Conservation (phyloP, 2,888 invertebrate species). For the Athalia cordata region DNA sequence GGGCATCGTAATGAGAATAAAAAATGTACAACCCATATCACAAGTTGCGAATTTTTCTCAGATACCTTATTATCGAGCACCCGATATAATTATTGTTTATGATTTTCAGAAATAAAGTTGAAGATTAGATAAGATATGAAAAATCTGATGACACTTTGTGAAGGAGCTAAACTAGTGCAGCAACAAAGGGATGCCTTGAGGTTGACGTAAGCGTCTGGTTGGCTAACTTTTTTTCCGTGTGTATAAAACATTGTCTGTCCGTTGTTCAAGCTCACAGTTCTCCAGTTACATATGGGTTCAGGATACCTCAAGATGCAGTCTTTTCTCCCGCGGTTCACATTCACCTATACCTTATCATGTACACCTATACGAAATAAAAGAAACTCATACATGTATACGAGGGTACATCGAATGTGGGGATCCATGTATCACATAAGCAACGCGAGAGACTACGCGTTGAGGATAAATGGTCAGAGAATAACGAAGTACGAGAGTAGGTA, state of each 20-base stretch:
- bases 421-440: slow-evolving; percentile 11
- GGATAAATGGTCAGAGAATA: slow-evolving; percentile 66
- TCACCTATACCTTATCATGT: background rate
- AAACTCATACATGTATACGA: too few species aligned
- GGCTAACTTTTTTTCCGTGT: slow-evolving; percentile 1
- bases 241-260: slow-evolving; percentile 50
- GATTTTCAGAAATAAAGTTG: background rate
- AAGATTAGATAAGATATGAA: background rate
- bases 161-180: background rate
- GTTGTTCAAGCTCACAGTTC: slow-evolving; percentile 65
- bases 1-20: too few species aligned
- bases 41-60: too few species aligned
- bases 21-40: too few species aligned
- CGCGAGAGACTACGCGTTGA: slow-evolving; percentile 27
- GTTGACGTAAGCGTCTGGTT: slow-evolving; percentile 36
- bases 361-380: too few species aligned
- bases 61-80: too few species aligned
- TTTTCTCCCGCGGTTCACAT: background rate
- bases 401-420: background rate
- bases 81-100: too few species aligned
- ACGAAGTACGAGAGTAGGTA: slow-evolving; percentile 68
- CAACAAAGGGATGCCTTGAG: slow-evolving; percentile 26
- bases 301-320: slow-evolving; percentile 27
- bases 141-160: background rate
- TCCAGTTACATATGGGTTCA: slow-evolving; percentile 63